Base-by-base conservation (phyloP, 1,140 invertebrate genomes). In the Anagrus nilaparvatae region DNA sequence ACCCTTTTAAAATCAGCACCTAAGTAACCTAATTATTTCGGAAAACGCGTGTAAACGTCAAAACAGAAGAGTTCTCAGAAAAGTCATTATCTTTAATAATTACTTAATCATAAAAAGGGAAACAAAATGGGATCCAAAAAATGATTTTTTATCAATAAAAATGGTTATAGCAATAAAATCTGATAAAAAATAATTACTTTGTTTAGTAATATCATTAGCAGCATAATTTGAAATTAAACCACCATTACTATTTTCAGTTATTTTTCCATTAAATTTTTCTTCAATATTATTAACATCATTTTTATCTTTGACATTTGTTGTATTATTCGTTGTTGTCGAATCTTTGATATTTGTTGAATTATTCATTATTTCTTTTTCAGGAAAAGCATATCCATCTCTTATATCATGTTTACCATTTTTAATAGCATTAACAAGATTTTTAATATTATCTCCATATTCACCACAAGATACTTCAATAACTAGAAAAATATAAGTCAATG, bases 401-500 rank as follows among this genome's bases (percentile, higher is more conserved):
- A 87, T 84, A 56, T 87, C 83, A 44, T 78, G 69, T 52, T 84
- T 82, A 30, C 84, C 85, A 59, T 89, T 89, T 33, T 82, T 74
- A 27, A 89, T 85, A 2, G 87, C 89, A 10, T 82, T 75, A 2
- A 89, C 84, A 10, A 96, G 65, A 51, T 82, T 88, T 41, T 77
- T 74, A 2, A 83, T 87, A 51, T 93, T 86, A 54, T 93, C 84
- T 1, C 93, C 93, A 60, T 95, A 93, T 63, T 96, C 92, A 0
- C 92, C 92, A 58, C 87, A 90, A 0, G 92, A 87, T 0, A 96
- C 87, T 61, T 96, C 90, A 68, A 95, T 94, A 40, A 93, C 79
- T 83, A 58, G 21, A 56, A 49, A 43, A 46, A 51, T 28, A 42
- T 36, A 35, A 16, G 28, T 27, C 24, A 6, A 27, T 7, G 6